Evolutionary conservation across 2,888 invertebrate species (phyloP).

Genomic region (Parochlus steinenii): DNA sequence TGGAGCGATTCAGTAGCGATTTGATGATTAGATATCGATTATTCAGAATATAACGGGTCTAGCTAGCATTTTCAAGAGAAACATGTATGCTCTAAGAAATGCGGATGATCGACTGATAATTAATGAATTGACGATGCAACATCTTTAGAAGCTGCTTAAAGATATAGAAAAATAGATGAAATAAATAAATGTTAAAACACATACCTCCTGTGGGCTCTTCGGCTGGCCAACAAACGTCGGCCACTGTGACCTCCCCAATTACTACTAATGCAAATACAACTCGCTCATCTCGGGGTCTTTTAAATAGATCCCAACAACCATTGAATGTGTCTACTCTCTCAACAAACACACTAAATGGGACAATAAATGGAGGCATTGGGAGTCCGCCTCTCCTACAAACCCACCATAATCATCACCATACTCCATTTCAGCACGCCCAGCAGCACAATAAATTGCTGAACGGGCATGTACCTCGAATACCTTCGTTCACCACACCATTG

Average conservation of each 20-base stretch:
- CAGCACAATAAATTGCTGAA: conserved; percentile 21
- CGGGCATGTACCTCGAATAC: conserved; percentile 30
- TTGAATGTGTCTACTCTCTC: conserved; percentile 47
- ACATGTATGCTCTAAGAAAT: too few relatives aligned
- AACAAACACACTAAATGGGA: conserved; percentile 17
- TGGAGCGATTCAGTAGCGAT: too few relatives aligned
- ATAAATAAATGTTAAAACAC: conserved; percentile 19
- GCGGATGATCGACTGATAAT: too few relatives aligned
- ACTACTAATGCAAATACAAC: conserved; percentile 17
- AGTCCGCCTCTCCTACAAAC: conserved; percentile 15
- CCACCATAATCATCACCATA: conserved; percentile 46
- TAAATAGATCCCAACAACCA: conserved; percentile 41
- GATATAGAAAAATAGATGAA: too few relatives aligned
- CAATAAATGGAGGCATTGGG: conserved; percentile 23
- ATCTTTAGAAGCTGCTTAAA: too few relatives aligned
- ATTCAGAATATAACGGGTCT: too few relatives aligned
- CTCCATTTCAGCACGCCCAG: conserved; percentile 41
- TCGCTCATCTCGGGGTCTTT: conserved; percentile 21
- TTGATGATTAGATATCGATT: too few relatives aligned
- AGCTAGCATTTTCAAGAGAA: too few relatives aligned
- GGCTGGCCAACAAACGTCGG: conserved; percentile 22
- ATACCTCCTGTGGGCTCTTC: conserved; percentile 22
- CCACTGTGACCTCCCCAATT: conserved; percentile 18
- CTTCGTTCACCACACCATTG: conserved; percentile 19
- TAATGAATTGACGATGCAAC: too few relatives aligned